A percentile compares a stretch with the other conserved stretches of the same genome.
These are phyloP conservation scores for Poeciliopsis turneri DNA, from an alignment of 2,797 vertebrate genomes.

Conservation along the genomic window DNA sequence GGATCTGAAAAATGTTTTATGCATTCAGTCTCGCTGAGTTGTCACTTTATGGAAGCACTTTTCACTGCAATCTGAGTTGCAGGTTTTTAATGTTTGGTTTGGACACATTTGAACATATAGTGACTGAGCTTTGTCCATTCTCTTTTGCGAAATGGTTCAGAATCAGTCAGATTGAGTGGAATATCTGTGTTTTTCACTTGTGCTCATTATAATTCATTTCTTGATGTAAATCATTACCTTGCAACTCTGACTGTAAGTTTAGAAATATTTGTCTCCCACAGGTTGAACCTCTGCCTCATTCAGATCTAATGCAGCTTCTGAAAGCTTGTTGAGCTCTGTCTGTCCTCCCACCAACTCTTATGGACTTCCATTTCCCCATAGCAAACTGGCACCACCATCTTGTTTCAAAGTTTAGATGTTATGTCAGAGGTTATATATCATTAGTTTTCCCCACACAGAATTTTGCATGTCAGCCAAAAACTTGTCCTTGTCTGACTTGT, in stretches of 20 bases:
- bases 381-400: background rate
- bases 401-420: background rate
- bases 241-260: background rate
- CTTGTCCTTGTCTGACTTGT: no score
- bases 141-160: background rate
- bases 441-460: background rate
- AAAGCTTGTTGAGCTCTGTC: background rate
- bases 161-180: background rate
- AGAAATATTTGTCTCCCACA: background rate
- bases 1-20: background rate
- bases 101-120: background rate
- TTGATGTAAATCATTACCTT: background rate
- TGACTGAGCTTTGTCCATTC: background rate
- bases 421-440: background rate
- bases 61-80: background rate
- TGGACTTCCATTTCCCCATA: background rate
- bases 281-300: background rate
- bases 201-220: background rate
- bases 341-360: background rate
- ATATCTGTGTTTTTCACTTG: background rate
- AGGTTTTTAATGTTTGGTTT: background rate
- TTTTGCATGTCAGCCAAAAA: background rate
- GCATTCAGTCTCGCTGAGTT: background rate
- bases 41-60: background rate
- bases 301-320: background rate